Evolutionary conservation across 2,797 vertebrate species (phyloP).

Genomic region (Acomys russatus): DNA sequence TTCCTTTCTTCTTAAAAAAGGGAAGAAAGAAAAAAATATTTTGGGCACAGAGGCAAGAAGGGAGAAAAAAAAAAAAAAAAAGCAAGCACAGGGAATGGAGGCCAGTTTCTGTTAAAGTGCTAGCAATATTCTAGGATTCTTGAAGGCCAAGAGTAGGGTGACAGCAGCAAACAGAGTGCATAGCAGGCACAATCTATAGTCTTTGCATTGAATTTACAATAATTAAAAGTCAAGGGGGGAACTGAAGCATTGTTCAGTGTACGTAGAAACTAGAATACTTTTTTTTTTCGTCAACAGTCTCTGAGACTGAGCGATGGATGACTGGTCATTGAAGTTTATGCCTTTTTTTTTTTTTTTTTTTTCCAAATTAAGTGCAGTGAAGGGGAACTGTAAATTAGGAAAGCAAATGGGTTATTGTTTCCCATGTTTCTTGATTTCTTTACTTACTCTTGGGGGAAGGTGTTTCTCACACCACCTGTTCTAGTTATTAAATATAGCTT

Average conservation of each 20-base stretch:
- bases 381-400: conserved; percentile 74
- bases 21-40: background rate
- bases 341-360: background rate
- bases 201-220: background rate
- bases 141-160: background rate
- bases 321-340: conserved; percentile 71
- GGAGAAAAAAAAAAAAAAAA: conserved; percentile 27
- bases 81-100: background rate
- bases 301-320: conserved; percentile 73
- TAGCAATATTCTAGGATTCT: background rate
- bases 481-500: background rate
- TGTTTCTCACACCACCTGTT: conserved; percentile 28
- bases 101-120: background rate
- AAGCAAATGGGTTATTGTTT: conserved; percentile 74
- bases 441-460: conserved; percentile 38
- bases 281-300: background rate
- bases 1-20: conserved; percentile 38
- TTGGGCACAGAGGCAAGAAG: background rate
- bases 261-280: conserved; percentile 48
- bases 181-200: background rate
- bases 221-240: conserved; percentile 71
- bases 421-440: conserved; percentile 60
- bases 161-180: rapidly evolving
- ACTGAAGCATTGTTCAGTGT: background rate
- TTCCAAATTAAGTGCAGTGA: conserved; percentile 80